These are phyloP conservation scores for Macrocentrus cingulum DNA, from an alignment of 1,140 invertebrate species.

Conservation along the genomic window DNA sequence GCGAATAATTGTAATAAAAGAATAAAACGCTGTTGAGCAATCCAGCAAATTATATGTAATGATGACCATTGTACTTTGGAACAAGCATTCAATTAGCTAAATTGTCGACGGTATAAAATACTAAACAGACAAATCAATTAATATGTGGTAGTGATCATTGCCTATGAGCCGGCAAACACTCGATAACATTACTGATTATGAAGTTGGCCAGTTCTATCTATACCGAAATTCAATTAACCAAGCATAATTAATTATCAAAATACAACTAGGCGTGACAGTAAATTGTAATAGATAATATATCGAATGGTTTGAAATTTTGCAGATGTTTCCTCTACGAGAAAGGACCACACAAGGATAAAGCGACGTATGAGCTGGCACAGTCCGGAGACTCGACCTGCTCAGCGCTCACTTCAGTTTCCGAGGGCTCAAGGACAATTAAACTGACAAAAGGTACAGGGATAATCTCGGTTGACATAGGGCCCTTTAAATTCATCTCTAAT, in stretches of 20 bases:
- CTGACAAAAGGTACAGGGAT: constrained; percentile 60
- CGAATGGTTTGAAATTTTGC: constrained; percentile 43
- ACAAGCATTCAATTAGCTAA: constrained; percentile 11
- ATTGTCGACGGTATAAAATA: constrained; percentile 29
- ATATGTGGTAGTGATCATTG: constrained; percentile 24
- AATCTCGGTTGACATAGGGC: background rate
- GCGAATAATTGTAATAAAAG: constrained; percentile 21
- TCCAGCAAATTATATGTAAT: constrained; percentile 38
- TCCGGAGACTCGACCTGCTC: constrained; percentile 67
- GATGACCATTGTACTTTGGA: constrained; percentile 39
- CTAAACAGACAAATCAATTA: constrained; percentile 46
- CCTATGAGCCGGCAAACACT: constrained; percentile 13
- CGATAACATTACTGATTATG: constrained; percentile 4
- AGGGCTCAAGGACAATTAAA: constrained; percentile 64
- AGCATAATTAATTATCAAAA: background rate
- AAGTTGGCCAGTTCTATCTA: too few species aligned
- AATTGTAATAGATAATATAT: background rate
- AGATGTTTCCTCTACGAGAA: constrained; percentile 67
- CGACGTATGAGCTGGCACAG: constrained; percentile 60
- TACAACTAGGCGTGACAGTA: background rate
- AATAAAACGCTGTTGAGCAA: constrained; percentile 22
- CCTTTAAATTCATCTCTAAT: background rate
- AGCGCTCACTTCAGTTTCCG: constrained; percentile 61
- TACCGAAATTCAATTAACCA: background rate
- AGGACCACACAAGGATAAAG: constrained; percentile 40